Evolutionary conservation across 2,888 invertebrate species (phyloP), one percentile per base, ranked within the genome.

Genomic region (Drosophila parthenogenetica): DNA sequence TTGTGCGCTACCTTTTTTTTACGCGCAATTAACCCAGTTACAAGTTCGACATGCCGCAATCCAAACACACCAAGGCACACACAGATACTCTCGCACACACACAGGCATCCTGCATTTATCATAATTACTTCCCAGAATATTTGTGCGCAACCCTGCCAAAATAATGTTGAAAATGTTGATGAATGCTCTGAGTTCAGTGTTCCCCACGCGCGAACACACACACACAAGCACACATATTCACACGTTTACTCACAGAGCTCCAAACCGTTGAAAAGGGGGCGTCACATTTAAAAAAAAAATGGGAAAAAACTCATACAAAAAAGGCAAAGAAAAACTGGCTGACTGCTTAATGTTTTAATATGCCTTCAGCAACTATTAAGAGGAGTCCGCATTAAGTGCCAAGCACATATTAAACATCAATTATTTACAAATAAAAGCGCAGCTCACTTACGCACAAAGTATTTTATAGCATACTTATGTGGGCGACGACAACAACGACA

Each of bases 1-100:
- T 39, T 39, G 14, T 40, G 37, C 32, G 71, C 65, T 76, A 68
- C 79, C 87, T 84, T 70, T 79, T 79, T 73, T 82, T 76, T 86
- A 82, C 80, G 86, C 88, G 83, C 83, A 83, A 83, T 83, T 83
- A 83, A 83, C 83, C 88, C 86, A 83, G 83, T 87, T 83, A 81
- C 79, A 87, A 83, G 88, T 87, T 83, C 79, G 88, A 85, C 82
- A 87, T 81, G 86, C 88, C 86, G 69, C 88, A 79, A 66, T 57
- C 59, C 79, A 79, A 73, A 69, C 73, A 65, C 58, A 69, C 43
- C 37, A 37, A 49, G 29, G 22, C 8, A 29, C 35, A 42, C n/a
- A 42, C 53, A 29, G 29, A 5, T 29, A 54, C 59, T 39, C 46
- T 45, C 19, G 22, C 14, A 42, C 58, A 49, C 57, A 67, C 62